Conservation (phyloP, 2,113 vertebrate species). For the Ahaetulla prasina region DNA sequence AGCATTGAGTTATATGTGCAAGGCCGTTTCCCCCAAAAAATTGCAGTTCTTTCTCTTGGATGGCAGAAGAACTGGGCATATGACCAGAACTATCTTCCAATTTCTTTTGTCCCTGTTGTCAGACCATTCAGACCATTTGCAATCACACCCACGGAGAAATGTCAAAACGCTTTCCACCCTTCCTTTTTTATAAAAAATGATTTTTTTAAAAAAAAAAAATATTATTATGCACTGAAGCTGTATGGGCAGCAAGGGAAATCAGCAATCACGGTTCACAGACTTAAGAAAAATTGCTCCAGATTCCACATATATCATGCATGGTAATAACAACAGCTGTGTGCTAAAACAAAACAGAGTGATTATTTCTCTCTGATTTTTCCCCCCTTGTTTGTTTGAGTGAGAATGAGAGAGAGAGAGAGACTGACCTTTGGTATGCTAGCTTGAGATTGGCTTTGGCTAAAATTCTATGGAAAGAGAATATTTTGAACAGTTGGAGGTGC, state of each 20-base stretch:
- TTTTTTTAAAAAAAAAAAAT: too few relatives aligned
- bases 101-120: background rate
- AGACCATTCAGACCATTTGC: conserved; percentile 47
- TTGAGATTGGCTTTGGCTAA: conserved; percentile 34
- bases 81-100: background rate
- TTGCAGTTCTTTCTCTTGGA: too few relatives aligned
- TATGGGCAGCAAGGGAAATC: conserved; percentile 60
- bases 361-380: background rate
- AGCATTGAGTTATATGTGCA: background rate
- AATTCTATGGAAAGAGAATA: background rate
- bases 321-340: conserved; percentile 32
- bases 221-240: conserved; percentile 33
- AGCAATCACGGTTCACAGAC: conserved; percentile 49
- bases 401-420: background rate
- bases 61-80: background rate
- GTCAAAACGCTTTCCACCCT: conserved; percentile 50
- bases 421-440: background rate
- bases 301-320: conserved; percentile 38
- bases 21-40: too few relatives aligned
- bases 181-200: too few relatives aligned
- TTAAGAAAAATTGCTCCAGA: conserved; percentile 49
- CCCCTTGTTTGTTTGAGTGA: background rate
- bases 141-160: conserved; percentile 55
- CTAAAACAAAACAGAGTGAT: conserved; percentile 40
- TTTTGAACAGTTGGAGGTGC: background rate